Percentiles rank a stretch among this genome's conserved stretches.
These are phyloP conservation scores for Rhingia campestris DNA, from an alignment of 2,888 invertebrate genomes.

Conservation along the genomic window DNA sequence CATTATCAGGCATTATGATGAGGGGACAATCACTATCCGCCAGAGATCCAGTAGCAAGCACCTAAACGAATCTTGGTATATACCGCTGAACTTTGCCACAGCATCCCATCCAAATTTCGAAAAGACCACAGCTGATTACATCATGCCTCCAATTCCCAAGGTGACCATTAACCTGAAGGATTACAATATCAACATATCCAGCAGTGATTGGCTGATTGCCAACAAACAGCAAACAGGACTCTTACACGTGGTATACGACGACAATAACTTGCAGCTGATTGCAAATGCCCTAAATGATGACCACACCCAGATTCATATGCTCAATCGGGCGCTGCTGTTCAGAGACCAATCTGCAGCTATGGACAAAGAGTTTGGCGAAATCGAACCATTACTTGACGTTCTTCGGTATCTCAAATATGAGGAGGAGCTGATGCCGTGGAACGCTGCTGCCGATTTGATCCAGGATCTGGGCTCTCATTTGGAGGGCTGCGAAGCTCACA, in stretches of 20 bases:
- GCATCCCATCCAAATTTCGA: constrained; percentile 76
- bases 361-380: constrained; percentile 85
- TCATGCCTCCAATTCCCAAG: constrained; percentile 79
- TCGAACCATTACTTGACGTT: constrained; percentile 84
- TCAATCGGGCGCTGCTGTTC: constrained; percentile 92
- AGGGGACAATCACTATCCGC: constrained; percentile 83
- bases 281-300: constrained; percentile 85
- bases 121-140: constrained; percentile 78
- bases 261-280: constrained; percentile 86
- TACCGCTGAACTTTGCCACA: constrained; percentile 81
- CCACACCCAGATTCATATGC: constrained; percentile 87
- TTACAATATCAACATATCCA: constrained; percentile 76
- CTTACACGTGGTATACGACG: constrained; percentile 89
- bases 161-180: constrained; percentile 77
- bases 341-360: constrained; percentile 88
- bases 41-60: constrained; percentile 81
- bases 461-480: constrained; percentile 76
- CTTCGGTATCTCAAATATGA: constrained; percentile 85
- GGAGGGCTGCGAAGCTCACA: constrained; percentile 76
- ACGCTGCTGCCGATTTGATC: constrained; percentile 83
- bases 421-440: constrained; percentile 88
- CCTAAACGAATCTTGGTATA: constrained; percentile 79
- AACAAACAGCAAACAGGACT: constrained; percentile 81
- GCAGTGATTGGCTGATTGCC: constrained; percentile 80
- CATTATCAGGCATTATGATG: constrained; percentile 83